Evolutionary conservation across 2,888 invertebrate genomes (phyloP), one percentile per base, ranked within the genome.

Genomic region (Drymonia ruficornis): DNA sequence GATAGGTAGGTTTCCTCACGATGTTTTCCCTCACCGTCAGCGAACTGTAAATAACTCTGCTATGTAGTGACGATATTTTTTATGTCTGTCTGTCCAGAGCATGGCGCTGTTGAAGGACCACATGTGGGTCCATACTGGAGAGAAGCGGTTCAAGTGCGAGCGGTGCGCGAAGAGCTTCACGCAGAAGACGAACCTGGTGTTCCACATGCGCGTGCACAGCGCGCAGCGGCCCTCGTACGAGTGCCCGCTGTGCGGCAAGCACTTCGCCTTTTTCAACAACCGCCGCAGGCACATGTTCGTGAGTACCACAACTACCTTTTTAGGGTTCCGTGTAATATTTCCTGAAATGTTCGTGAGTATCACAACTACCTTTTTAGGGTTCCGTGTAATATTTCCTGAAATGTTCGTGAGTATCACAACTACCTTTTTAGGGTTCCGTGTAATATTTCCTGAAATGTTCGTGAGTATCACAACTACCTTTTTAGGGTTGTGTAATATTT

Each of bases 61-160:
- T n/a, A n/a, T n/a, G n/a, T n/a, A n/a, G n/a, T n/a, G n/a, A n/a
- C n/a, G n/a, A n/a, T n/a, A n/a, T n/a, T n/a, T n/a, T n/a, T n/a
- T n/a, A n/a, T n/a, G n/a, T n/a, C n/a, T n/a, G 11, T 11, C 31
- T n/a, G n/a, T 1, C 31, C 78, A 91, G 89, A 90, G 89, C 49
- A 86, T 84, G 83, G 88, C 90, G 0, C 76, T 89, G 0, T 74
- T 91, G 0, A 89, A 91, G 49, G 90, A 90, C 73, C 90, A 90
- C 67, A 84, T 84, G 77, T 89, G 89, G 88, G 84, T 87, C 0
- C 92, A 92, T 72, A 91, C 91, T 0, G 91, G 91, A 1, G 91
- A 90, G 65, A 84, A 87, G 23, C 83, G 89, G 0, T 91, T 90
- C 80, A 87, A 89, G 40, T 93, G 92, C 62, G 81, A 85, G 34